Percentiles rank a stretch among this genome's conserved stretches.
phyloP scores from a whole-genome alignment of 2,113 vertebrate genomes.

The Pygoscelis adeliae region DNA sequence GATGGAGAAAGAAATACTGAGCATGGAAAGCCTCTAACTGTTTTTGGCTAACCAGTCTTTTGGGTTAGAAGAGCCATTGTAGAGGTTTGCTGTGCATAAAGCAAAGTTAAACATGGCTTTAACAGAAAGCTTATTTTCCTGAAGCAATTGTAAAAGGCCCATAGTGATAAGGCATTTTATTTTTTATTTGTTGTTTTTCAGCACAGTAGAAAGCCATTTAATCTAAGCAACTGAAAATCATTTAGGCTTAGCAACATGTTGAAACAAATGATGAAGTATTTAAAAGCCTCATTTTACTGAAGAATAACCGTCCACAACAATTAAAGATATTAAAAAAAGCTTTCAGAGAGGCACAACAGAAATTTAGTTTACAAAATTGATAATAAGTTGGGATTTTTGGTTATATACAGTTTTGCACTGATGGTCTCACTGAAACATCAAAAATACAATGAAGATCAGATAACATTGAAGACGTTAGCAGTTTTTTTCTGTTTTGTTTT shows the following conservation, averaged over 20 bases:
- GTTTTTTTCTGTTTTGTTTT: background rate
- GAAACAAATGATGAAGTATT: conserved; percentile 14
- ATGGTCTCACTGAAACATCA: background rate
- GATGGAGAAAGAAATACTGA: background rate
- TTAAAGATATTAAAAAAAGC: background rate
- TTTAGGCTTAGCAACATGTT: background rate
- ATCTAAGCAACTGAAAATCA: background rate
- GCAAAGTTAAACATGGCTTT: background rate
- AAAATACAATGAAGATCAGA: background rate
- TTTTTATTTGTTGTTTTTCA: background rate
- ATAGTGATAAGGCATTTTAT: background rate
- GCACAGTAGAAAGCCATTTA: background rate
- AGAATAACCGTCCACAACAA: background rate
- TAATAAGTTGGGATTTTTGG: background rate
- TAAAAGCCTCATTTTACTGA: conserved; percentile 1
- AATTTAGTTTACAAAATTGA: background rate
- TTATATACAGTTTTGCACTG: background rate
- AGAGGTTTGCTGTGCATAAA: background rate
- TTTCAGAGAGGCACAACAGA: background rate
- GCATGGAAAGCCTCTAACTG: background rate
- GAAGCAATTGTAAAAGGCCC: background rate
- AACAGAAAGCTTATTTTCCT: background rate
- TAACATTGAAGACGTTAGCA: background rate
- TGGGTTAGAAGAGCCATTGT: background rate
- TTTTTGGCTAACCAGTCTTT: background rate